Evolutionary conservation across 1,140 invertebrate species (phyloP).

Genomic region (Rhizoglyphus robini): DNA sequence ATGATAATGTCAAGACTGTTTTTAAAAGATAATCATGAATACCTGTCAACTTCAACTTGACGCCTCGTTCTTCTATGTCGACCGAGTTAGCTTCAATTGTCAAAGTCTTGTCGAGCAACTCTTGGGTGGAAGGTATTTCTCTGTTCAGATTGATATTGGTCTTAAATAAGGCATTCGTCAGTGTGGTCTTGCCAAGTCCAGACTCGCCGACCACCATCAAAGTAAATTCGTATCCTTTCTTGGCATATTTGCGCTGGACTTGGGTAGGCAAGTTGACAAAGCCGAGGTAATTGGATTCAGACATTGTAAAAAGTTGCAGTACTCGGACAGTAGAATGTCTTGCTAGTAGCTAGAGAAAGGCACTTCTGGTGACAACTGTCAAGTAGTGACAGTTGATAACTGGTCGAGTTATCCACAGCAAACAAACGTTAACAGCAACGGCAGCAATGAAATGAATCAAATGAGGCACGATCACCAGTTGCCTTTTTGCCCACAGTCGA

Average conservation of each 20-base stretch:
- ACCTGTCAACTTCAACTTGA: conserved; percentile 47
- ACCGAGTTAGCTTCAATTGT: conserved; percentile 44
- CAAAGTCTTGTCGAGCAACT: conserved; percentile 11
- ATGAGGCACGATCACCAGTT: not conserved
- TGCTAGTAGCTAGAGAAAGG: too few species aligned
- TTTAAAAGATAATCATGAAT: not conserved
- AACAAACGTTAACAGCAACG: too few species aligned
- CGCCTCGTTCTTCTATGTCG: conserved; percentile 81
- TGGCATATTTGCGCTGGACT: conserved; percentile 84
- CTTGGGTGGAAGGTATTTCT: conserved; percentile 18
- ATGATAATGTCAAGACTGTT: not conserved
- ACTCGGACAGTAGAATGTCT: too few species aligned
- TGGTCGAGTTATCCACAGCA: too few species aligned
- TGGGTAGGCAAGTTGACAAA: conserved; percentile 97
- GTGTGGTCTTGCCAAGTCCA: conserved; percentile 90
- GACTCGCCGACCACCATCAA: conserved; percentile 98
- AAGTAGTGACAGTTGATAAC: too few species aligned
- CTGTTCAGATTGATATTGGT: conserved; percentile 69
- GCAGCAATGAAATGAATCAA: too few species aligned
- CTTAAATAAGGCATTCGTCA: conserved; percentile 94
- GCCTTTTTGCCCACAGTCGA: not conserved
- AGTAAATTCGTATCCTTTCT: conserved; percentile 97
- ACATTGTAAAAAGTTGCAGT: not conserved
- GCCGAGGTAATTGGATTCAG: conserved; percentile 74
- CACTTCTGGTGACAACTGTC: too few species aligned